These are phyloP conservation scores for Pandemis heparana DNA, from an alignment of 2,888 invertebrate genomes.

Conservation along the genomic window DNA sequence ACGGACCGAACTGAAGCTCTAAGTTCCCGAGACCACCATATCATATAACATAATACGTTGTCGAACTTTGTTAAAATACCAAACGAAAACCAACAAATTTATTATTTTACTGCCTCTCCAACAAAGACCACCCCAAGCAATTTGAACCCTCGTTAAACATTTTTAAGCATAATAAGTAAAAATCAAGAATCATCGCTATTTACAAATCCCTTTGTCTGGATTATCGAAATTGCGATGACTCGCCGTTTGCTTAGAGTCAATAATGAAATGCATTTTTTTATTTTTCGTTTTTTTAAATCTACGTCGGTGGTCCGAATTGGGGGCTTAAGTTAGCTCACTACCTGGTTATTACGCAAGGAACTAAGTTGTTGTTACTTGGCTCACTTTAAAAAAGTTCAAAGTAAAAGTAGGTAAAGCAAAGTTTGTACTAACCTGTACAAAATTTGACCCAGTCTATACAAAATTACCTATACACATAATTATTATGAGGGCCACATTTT, in stretches of 20 bases:
- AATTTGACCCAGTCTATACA: too few relatives aligned
- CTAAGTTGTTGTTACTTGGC: background rate
- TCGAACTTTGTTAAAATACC: background rate
- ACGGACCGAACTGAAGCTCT: too few relatives aligned
- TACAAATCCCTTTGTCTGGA: slow-evolving; percentile 51
- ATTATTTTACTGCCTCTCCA: slow-evolving; percentile 3
- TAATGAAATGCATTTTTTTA: slow-evolving; percentile 62
- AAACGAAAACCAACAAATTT: background rate
- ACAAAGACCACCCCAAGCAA: slow-evolving; percentile 33
- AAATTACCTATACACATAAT: too few relatives aligned
- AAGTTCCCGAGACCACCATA: too few relatives aligned
- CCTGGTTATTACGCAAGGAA: slow-evolving; percentile 47
- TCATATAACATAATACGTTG: too few relatives aligned
- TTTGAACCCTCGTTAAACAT: slow-evolving; percentile 45
- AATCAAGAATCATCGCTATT: slow-evolving; percentile 46
- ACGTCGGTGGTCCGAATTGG: slow-evolving; percentile 59
- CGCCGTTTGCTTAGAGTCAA: slow-evolving; percentile 59
- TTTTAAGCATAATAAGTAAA: slow-evolving; percentile 47
- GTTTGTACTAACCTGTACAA: too few relatives aligned
- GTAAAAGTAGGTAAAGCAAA: too few relatives aligned
- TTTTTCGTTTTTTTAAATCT: slow-evolving; percentile 46
- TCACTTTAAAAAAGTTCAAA: background rate
- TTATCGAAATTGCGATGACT: slow-evolving; percentile 66
- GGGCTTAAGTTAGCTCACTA: slow-evolving; percentile 43
- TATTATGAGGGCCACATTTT: too few relatives aligned